Conservation (phyloP, 2,797 vertebrate species). For the Pipistrellus pipistrellus region DNA sequence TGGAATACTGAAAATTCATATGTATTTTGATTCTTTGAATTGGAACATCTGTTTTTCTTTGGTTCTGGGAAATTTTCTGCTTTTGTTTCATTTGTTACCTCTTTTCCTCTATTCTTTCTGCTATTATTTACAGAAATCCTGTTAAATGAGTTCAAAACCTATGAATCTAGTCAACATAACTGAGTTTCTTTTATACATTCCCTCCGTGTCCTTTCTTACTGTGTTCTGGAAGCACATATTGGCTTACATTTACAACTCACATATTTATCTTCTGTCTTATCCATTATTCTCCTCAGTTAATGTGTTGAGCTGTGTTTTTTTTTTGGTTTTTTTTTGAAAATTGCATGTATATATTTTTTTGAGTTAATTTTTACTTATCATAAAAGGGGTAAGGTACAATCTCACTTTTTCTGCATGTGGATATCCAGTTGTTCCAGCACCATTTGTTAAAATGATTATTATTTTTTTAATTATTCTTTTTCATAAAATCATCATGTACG, state of each 20-base stretch:
- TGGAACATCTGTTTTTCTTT: constrained; percentile 19
- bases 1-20: constrained; percentile 38
- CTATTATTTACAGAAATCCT: neutral
- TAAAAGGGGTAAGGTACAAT: neutral
- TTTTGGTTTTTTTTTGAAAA: neutral
- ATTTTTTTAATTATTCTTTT: too few relatives aligned
- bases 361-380: neutral
- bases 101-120: neutral
- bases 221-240: neutral
- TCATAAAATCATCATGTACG: too few relatives aligned
- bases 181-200: constrained; percentile 1
- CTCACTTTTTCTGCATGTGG: too few relatives aligned
- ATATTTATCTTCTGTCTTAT: neutral
- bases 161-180: neutral
- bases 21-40: neutral
- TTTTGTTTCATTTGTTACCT: constrained; percentile 13
- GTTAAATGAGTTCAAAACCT: neutral
- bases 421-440: too few relatives aligned
- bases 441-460: too few relatives aligned
- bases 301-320: neutral
- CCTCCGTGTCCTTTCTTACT: neutral
- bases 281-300: neutral
- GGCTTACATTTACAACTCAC: neutral
- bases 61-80: neutral
- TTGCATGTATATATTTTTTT: neutral